These are phyloP conservation scores for Chlamydotis undulata DNA, from an alignment of 2,113 vertebrate genomes.

Conservation along the genomic window DNA sequence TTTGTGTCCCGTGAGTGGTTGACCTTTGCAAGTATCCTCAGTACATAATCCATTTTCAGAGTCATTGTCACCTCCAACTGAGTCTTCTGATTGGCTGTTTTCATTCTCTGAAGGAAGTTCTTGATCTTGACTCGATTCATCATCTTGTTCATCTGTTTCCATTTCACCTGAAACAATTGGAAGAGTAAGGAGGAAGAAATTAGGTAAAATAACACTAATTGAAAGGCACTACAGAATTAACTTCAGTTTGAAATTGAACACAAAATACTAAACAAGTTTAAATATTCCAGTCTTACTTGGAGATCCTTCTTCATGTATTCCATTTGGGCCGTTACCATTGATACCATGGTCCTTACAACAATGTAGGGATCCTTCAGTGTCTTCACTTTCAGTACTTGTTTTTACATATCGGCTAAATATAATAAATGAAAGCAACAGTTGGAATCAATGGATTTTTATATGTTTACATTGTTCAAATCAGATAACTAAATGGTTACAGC, in stretches of 20 bases:
- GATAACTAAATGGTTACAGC: not conserved
- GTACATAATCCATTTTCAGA: constrained; percentile 92
- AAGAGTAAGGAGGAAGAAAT: not conserved
- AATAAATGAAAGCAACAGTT: constrained; percentile 14
- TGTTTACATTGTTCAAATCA: not conserved
- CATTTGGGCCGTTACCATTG: constrained; percentile 93
- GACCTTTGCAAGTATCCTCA: constrained; percentile 86
- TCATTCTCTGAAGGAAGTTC: constrained; percentile 97
- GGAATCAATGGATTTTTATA: not conserved
- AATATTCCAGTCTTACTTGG: constrained; percentile 85
- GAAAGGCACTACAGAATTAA: not conserved
- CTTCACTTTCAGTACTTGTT: constrained; percentile 80
- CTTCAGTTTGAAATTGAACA: not conserved
- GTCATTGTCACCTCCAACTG: constrained; percentile 94
- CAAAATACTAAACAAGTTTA: not conserved
- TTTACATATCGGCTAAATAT: constrained; percentile 81
- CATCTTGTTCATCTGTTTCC: constrained; percentile 97
- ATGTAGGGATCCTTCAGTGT: constrained; percentile 84
- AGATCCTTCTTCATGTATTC: constrained; percentile 92
- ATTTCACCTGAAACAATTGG: constrained; percentile 85
- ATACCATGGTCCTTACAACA: constrained; percentile 88
- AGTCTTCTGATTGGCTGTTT: constrained; percentile 97
- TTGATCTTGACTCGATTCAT: constrained; percentile 98
- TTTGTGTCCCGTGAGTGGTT: constrained; percentile 81
- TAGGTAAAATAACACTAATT: not conserved